Evolutionary conservation across 2,888 invertebrate species (phyloP).

Genomic region (Dromius quadrimaculatus): DNA sequence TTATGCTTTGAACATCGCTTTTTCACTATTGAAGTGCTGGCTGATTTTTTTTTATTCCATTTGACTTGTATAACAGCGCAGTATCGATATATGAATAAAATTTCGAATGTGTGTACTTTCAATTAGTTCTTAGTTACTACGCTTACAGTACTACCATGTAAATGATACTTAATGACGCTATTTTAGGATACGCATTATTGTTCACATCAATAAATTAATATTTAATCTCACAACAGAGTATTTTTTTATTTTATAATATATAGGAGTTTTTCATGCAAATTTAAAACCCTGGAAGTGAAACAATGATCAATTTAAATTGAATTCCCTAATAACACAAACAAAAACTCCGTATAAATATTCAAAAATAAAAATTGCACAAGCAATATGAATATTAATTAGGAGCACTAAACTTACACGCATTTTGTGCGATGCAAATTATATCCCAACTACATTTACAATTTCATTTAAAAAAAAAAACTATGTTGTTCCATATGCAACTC

Average conservation of each 20-base stretch:
- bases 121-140: too few relatives aligned
- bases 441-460: conserved; percentile 26
- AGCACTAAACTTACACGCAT: conserved; percentile 6
- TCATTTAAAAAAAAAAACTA: conserved; percentile 7
- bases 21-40: conserved; percentile 11
- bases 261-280: too few relatives aligned
- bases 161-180: too few relatives aligned
- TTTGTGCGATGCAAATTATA: conserved; percentile 18
- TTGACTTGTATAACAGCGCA: conserved; percentile 5
- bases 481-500: conserved; percentile 7
- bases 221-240: too few relatives aligned
- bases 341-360: conserved; percentile 27
- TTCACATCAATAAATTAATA: too few relatives aligned
- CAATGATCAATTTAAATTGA: conserved; percentile 25
- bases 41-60: conserved; percentile 15
- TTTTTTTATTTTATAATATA: too few relatives aligned
- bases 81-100: too few relatives aligned
- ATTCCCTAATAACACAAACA: conserved; percentile 1
- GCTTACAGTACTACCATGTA: too few relatives aligned
- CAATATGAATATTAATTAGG: conserved; percentile 26
- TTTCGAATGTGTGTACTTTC: too few relatives aligned
- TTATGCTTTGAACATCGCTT: conserved; percentile 2
- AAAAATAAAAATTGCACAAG: conserved; percentile 32
- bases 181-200: too few relatives aligned
- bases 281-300: conserved; percentile 1